phyloP scores from a whole-genome alignment of 1,140 invertebrate species.

The Ruditapes philippinarum region DNA sequence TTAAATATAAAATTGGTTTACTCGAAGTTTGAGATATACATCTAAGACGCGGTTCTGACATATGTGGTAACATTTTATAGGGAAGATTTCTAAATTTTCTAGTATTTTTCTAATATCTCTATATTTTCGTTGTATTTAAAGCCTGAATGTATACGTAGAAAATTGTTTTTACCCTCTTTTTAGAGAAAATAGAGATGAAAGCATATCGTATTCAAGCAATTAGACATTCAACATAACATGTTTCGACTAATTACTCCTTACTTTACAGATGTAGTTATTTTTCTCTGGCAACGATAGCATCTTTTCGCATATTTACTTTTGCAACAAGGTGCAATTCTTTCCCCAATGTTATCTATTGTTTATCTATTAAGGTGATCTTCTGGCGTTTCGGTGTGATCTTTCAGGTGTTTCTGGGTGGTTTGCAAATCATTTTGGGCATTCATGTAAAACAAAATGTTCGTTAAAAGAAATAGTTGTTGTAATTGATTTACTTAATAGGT shows the following conservation, averaged over 20 bases:
- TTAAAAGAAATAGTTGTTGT: not conserved
- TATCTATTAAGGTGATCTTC: not conserved
- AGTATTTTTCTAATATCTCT: too few species aligned
- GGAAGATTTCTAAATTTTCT: not conserved
- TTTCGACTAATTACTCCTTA: not conserved
- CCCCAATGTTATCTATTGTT: slow-evolving; percentile 5
- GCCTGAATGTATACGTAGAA: not conserved
- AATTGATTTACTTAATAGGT: not conserved
- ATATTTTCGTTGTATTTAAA: too few species aligned
- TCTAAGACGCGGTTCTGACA: too few species aligned
- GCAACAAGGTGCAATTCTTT: slow-evolving; percentile 13
- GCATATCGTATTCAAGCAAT: slow-evolving; percentile 10
- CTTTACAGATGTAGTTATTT: slow-evolving; percentile 5
- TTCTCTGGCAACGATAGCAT: not conserved
- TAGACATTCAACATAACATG: slow-evolving; percentile 24
- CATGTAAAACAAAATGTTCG: not conserved
- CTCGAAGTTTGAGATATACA: too few species aligned
- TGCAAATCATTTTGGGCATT: not conserved
- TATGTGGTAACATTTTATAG: not conserved
- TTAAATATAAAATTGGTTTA: too few species aligned
- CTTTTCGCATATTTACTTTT: not conserved
- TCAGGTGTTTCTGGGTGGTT: slow-evolving; percentile 8
- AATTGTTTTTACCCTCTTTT: not conserved
- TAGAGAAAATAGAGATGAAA: not conserved
- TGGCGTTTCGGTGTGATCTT: not conserved